Conservation (phyloP, 2,888 invertebrate genomes). For the Meliscaeva auricollis region DNA sequence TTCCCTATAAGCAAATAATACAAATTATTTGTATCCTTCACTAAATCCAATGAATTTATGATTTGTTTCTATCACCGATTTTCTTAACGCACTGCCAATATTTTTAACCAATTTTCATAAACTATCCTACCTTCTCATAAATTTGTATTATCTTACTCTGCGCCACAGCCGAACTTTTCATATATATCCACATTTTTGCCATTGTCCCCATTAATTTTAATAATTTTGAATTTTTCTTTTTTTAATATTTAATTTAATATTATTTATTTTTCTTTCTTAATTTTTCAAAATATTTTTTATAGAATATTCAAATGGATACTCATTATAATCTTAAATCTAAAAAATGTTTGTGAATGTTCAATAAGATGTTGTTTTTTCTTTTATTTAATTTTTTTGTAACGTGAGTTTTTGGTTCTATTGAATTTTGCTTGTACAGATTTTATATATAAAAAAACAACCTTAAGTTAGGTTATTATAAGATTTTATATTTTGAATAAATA, state of each 20-base stretch:
- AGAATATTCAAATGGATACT: too few relatives aligned
- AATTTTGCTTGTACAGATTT: constrained; percentile 62
- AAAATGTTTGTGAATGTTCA: constrained; percentile 43
- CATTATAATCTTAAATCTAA: constrained; percentile 65
- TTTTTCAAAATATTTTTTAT: constrained; percentile 31
- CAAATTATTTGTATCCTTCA: neutral
- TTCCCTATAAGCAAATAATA: neutral
- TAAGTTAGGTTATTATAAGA: constrained; percentile 37
- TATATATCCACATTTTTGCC: constrained; percentile 60
- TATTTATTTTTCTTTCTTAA: constrained; percentile 28
- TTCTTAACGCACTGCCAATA: constrained; percentile 40
- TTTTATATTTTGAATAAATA: constrained; percentile 23
- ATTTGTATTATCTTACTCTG: constrained; percentile 72
- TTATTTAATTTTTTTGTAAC: constrained; percentile 24
- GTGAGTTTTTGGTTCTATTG: constrained; percentile 41
- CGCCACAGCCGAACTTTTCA: constrained; percentile 73
- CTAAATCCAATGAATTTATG: constrained; percentile 44
- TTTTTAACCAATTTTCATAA: constrained; percentile 46
- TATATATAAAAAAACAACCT: constrained; percentile 60
- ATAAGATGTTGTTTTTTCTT: constrained; percentile 25
- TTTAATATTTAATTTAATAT: too few relatives aligned
- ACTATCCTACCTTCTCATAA: constrained; percentile 61
- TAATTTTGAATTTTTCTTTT: constrained; percentile 42
- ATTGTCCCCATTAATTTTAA: constrained; percentile 23
- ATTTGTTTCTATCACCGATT: constrained; percentile 14